Evolutionary conservation across 2,797 vertebrate species (phyloP).

Genomic region (Knipowitschia caucasica): DNA sequence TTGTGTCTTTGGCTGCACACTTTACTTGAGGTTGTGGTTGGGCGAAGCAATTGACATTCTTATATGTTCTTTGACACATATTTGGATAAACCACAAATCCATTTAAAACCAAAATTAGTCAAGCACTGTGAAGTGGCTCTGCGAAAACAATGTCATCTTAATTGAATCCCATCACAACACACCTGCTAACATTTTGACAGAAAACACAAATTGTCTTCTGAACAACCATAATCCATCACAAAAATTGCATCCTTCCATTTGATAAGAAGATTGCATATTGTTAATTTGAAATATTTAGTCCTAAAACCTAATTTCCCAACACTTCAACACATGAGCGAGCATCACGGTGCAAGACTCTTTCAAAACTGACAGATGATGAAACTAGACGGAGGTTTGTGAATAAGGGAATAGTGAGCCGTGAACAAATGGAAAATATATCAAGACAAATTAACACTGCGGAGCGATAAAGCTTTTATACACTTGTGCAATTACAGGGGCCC

Average conservation of each 20-base stretch:
- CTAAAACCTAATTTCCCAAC: constrained; percentile 42
- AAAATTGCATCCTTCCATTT: constrained; percentile 51
- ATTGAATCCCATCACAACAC: constrained; percentile 38
- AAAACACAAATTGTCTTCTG: constrained; percentile 4
- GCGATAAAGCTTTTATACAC: constrained; percentile 20
- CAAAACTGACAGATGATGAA: constrained; percentile 42
- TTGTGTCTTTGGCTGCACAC: neutral
- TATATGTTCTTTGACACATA: neutral
- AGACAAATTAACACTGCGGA: constrained; percentile 55
- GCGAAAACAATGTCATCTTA: constrained; percentile 27
- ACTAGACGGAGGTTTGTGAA: constrained; percentile 52
- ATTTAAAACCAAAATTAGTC: constrained; percentile 9
- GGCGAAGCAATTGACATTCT: neutral
- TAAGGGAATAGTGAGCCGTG: constrained; percentile 42
- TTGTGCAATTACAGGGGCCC: constrained; percentile 11
- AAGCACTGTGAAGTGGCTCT: constrained; percentile 24
- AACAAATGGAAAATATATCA: constrained; percentile 67
- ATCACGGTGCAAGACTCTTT: constrained; percentile 24
- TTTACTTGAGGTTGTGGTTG: too few species aligned
- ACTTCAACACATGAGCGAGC: constrained; percentile 32
- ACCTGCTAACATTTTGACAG: constrained; percentile 23
- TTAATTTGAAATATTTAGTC: constrained; percentile 66
- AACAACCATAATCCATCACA: constrained; percentile 39
- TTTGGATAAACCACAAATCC: neutral
- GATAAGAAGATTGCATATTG: constrained; percentile 51